Conservation (phyloP, 2,113 vertebrate genomes). For the Galbula dea region DNA sequence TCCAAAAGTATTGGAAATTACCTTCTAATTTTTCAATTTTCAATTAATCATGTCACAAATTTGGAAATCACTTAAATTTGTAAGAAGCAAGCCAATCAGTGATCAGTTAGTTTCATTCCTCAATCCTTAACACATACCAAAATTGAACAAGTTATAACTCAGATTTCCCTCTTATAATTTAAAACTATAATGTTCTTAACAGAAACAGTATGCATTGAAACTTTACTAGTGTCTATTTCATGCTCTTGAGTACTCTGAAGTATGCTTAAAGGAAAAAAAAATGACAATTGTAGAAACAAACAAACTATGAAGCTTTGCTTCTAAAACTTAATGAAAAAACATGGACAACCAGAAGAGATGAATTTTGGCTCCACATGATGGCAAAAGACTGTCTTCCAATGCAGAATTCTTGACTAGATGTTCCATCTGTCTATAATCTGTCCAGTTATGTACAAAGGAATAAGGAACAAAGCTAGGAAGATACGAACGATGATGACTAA, state of each 20-base stretch:
- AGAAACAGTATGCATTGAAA: neutral
- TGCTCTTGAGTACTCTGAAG: neutral
- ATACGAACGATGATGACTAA: neutral
- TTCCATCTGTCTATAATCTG: neutral
- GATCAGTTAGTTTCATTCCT: neutral
- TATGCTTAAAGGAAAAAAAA: neutral
- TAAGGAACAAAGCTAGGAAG: neutral
- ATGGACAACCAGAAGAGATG: neutral
- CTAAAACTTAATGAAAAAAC: neutral
- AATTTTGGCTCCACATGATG: neutral
- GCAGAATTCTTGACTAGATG: neutral
- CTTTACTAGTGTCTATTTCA: neutral
- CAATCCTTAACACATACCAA: neutral
- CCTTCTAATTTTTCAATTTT: neutral
- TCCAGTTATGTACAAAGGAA: neutral
- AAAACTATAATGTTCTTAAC: neutral
- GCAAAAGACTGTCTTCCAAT: neutral
- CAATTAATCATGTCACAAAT: neutral
- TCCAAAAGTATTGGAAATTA: neutral
- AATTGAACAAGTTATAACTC: neutral
- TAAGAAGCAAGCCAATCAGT: neutral
- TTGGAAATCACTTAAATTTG: neutral
- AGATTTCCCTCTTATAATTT: neutral
- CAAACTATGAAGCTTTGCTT: neutral
- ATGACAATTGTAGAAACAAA: neutral